Evolutionary conservation across 1,140 invertebrate species (phyloP), one percentile per base, ranked within the genome.

Genomic region (Drosophila grimshawi): DNA sequence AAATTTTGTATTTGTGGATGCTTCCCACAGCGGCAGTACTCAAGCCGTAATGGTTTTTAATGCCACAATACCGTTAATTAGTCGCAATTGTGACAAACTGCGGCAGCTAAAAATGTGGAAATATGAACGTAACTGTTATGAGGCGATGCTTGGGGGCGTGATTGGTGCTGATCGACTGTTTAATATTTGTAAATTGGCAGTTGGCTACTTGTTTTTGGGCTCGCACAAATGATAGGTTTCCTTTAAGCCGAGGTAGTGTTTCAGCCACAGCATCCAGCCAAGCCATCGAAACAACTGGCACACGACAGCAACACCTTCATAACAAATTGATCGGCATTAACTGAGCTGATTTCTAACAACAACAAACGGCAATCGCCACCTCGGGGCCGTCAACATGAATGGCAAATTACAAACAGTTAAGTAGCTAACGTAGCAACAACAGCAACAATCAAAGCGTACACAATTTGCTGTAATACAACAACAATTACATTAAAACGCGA

Each of bases 401-500:
- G 85, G 85, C 83, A 89, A 86, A 86, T 86, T 86, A 83, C 83
- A 86, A 88, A 81, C 69, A 62, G 71, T 69, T 74, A 74, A 74
- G 65, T 67, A 72, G 74, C 55, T 65, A 59, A 60, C 53, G 10
- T 45, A 56, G 11, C 51, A 53, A 74, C 33, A 63, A 29, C 64
- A 76, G 66, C 81, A 83, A 74, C 73, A 81, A 79, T 80, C 77
- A 67, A 76, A 76, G 71, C 55, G 78, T 75, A 81, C 83, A 86
- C 39, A 88, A 88, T 88, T 88, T 88, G 85, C 85, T 88, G 85
- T 88, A 83, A 88, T 89, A 81, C 85, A 88, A 88, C 85, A 89
- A 89, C 85, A 89, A 89, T 89, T 89, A 89, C 85, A 89, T 90
- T 89, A 89, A 89, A 90, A 89, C 85, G 85, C 85, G 86, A 90